Percentiles rank a stretch among this genome's conserved stretches.
These are phyloP conservation scores for Oxyteleia sp. DNA, from an alignment of 2,888 invertebrate genomes.

Conservation along the genomic window DNA sequence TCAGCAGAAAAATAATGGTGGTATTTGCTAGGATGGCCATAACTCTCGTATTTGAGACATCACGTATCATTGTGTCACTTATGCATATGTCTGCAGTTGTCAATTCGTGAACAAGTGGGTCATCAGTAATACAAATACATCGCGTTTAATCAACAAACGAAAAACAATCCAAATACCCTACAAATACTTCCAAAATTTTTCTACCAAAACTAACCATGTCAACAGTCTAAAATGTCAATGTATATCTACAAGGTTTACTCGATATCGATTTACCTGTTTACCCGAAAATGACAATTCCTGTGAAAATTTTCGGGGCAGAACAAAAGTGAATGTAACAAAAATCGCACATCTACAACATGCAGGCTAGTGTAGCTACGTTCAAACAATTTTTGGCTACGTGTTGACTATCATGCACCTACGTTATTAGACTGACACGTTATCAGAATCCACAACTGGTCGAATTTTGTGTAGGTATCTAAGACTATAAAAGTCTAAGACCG, in stretches of 20 bases:
- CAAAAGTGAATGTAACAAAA: no score
- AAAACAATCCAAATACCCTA: slow-evolving; percentile 29
- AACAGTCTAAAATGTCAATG: slow-evolving; percentile 52
- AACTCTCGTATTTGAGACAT: slow-evolving; percentile 63
- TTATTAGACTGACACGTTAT: slow-evolving; percentile 33
- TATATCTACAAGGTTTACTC: slow-evolving; percentile 33
- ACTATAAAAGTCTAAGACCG: slow-evolving; percentile 49
- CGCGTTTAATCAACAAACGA: no score
- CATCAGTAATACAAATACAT: no score
- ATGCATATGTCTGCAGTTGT: no score
- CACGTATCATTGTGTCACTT: slow-evolving; percentile 41
- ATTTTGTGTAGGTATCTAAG: slow-evolving; percentile 38
- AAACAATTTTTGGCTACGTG: slow-evolving; percentile 23
- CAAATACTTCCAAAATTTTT: slow-evolving; percentile 62
- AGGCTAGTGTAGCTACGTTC: slow-evolving; percentile 25
- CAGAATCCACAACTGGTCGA: slow-evolving; percentile 23
- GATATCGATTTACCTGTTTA: slow-evolving; percentile 24
- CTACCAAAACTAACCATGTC: slow-evolving; percentile 47
- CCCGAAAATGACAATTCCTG: slow-evolving; percentile 35
- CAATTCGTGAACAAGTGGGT: no score
- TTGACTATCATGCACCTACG: slow-evolving; percentile 44
- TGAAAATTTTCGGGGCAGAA: no score
- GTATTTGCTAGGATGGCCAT: slow-evolving; percentile 64
- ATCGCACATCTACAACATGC: slow-evolving; percentile 40
- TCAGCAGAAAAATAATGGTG: slow-evolving; percentile 57